Evolutionary conservation across 2,797 vertebrate genomes (phyloP).

Genomic region (Cirrhinus molitorella): DNA sequence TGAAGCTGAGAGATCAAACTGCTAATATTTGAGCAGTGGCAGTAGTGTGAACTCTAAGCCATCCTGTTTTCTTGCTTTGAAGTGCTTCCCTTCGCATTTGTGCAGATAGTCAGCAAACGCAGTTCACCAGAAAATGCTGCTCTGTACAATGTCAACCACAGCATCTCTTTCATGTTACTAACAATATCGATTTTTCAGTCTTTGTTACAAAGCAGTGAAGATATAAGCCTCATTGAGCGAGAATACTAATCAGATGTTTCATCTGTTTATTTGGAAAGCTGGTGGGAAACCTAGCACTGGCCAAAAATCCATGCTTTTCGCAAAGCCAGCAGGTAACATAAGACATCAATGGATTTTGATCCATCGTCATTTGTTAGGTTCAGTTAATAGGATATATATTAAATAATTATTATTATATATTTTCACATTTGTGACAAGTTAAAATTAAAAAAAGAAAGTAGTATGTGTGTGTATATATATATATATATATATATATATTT

Average conservation of each 20-base stretch:
- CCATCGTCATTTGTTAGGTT: not conserved
- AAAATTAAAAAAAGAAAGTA: no score
- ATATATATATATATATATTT: no score
- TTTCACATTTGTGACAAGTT: constrained; percentile 1
- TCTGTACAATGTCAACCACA: not conserved
- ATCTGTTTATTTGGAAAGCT: not conserved
- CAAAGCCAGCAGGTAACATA: not conserved
- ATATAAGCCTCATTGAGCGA: not conserved
- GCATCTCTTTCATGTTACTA: constrained; percentile 48
- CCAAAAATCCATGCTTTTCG: not conserved
- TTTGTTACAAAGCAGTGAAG: constrained; percentile 20
- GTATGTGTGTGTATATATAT: no score
- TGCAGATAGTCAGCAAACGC: constrained; percentile 1
- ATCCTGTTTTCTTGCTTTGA: constrained; percentile 30
- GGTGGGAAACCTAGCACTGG: not conserved
- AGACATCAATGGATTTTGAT: not conserved
- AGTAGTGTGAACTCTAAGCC: constrained; percentile 25
- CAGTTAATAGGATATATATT: no score
- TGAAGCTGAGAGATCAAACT: constrained; percentile 33
- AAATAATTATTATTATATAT: no score
- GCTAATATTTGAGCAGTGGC: constrained; percentile 4
- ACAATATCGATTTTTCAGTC: constrained; percentile 30
- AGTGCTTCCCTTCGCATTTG: constrained; percentile 21
- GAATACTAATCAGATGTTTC: constrained; percentile 32
- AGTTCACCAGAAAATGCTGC: constrained; percentile 29